Conservation (phyloP, 2,888 invertebrate species). For the Palloptera scutellata region DNA sequence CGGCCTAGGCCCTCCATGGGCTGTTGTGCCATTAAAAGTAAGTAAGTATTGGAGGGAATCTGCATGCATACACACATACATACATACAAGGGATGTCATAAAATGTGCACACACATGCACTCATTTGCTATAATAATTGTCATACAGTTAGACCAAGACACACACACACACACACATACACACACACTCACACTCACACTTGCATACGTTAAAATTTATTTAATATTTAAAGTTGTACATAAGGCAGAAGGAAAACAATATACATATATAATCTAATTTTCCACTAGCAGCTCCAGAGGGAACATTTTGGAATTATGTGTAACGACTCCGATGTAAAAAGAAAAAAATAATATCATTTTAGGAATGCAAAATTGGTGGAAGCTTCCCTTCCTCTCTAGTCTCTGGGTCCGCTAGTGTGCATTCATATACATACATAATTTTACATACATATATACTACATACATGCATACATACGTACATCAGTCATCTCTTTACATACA, state of each 20-base stretch:
- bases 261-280: slow-evolving; percentile 26
- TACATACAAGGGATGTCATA: neutral
- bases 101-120: slow-evolving; percentile 13
- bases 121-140: neutral
- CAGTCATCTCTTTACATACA: too few relatives aligned
- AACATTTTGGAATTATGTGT: too few relatives aligned
- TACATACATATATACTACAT: slow-evolving; percentile 26
- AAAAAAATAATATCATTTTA: too few relatives aligned
- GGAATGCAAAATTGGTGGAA: too few relatives aligned
- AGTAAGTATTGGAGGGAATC: too few relatives aligned
- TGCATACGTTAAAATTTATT: neutral
- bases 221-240: slow-evolving; percentile 4
- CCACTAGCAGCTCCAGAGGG: too few relatives aligned
- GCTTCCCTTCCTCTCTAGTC: too few relatives aligned
- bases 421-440: slow-evolving; percentile 18
- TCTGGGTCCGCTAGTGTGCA: too few relatives aligned
- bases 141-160: slow-evolving; percentile 16
- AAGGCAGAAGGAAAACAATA: neutral
- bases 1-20: too few relatives aligned
- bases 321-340: too few relatives aligned
- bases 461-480: slow-evolving; percentile 17
- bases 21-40: too few relatives aligned
- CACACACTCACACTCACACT: neutral
- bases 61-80: too few relatives aligned
- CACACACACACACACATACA: neutral